Evolutionary conservation across 2,113 vertebrate species (phyloP).

Genomic region (Tachysurus vachellii): DNA sequence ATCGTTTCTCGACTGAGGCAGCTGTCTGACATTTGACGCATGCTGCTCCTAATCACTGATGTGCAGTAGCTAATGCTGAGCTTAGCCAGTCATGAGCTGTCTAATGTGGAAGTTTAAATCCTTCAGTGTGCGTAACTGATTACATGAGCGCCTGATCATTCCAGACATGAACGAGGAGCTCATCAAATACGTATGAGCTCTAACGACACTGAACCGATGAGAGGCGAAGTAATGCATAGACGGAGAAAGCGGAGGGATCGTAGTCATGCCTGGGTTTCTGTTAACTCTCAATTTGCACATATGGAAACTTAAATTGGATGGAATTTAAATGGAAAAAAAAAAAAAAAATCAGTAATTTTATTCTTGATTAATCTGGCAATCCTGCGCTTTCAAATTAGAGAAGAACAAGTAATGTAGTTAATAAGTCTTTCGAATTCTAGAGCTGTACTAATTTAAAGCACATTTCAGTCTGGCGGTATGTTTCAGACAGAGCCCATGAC

Average conservation of each 20-base stretch:
- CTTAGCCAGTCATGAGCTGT: neutral
- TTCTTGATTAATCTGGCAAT: neutral
- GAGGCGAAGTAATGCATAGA: neutral
- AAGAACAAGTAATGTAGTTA: neutral
- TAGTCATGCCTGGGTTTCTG: neutral
- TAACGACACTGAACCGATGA: constrained; percentile 24
- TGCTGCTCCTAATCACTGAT: neutral
- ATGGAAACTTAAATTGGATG: neutral
- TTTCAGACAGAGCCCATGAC: neutral
- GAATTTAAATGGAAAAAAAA: neutral
- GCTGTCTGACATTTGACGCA: neutral
- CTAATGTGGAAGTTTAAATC: neutral
- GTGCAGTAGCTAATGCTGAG: neutral
- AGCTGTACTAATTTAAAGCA: neutral
- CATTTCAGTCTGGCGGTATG: neutral
- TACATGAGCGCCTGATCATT: neutral
- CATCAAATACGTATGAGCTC: constrained; percentile 29
- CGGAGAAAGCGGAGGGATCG: neutral
- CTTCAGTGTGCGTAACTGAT: neutral
- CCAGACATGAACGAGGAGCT: constrained; percentile 2
- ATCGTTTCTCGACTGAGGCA: neutral
- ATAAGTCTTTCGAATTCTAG: neutral
- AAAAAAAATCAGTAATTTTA: neutral
- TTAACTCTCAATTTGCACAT: neutral
- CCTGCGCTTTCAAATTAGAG: neutral